A percentile compares a stretch with the other conserved stretches of the same genome.
These are phyloP conservation scores for Phrynocephalus guinanensis DNA, from an alignment of 2,797 vertebrate genomes.

Conservation along the genomic window DNA sequence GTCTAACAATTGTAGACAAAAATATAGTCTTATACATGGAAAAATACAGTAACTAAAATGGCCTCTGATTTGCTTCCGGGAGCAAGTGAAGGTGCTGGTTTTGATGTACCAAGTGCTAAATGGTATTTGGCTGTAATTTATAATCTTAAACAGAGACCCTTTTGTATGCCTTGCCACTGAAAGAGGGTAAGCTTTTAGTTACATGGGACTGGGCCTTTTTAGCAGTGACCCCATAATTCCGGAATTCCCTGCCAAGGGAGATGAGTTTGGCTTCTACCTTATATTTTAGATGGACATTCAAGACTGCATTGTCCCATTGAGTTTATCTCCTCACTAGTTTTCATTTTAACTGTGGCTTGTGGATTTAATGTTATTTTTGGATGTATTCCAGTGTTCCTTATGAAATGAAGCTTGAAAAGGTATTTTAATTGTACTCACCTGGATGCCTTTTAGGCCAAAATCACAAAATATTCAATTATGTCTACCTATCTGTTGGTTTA, in stretches of 20 bases:
- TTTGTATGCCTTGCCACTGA: not conserved
- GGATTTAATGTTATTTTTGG: not conserved
- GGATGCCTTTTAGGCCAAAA: not conserved
- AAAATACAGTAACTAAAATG: not conserved
- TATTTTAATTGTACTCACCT: not conserved
- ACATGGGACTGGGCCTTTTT: not conserved
- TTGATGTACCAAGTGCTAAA: not conserved
- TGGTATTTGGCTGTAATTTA: not conserved
- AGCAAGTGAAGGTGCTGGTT: not conserved
- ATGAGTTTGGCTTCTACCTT: not conserved
- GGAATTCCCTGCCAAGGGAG: not conserved
- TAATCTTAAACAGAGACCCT: not conserved
- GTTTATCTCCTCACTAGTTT: not conserved
- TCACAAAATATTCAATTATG: not conserved
- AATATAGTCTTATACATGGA: too few species aligned
- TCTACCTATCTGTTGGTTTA: too few species aligned
- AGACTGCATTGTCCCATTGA: not conserved
- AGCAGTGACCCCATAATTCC: not conserved
- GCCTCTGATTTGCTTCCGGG: not conserved
- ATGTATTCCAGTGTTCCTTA: not conserved
- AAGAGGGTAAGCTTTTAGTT: not conserved
- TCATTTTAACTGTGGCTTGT: not conserved
- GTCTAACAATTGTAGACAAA: too few species aligned
- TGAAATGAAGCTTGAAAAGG: not conserved
- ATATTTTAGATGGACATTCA: not conserved